Evolutionary conservation across 2,797 vertebrate genomes (phyloP), one percentile per base, ranked within the genome.

Genomic region (Takifugu rubripes): DNA sequence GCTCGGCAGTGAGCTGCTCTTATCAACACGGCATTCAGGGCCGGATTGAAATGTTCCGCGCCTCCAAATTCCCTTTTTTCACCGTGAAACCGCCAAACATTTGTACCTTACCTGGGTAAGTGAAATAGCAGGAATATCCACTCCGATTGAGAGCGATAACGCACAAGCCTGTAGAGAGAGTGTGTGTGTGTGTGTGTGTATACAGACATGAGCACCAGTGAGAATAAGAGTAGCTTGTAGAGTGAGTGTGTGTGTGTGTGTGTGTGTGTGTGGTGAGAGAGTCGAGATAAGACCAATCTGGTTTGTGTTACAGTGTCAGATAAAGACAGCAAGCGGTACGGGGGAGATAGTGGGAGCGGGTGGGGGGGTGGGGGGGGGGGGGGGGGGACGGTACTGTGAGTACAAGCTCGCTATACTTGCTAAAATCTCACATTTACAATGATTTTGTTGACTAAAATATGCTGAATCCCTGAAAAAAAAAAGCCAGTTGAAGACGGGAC

Each of bases 91-190:
- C 17, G 26, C 58, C 55, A 40, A 66, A 57, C 73, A 64, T 66
- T 36, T 58, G 60, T 31, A 61, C 64, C 56, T 72, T 50, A 78
- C 79, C 68, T 64, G 76, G 77, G 72, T 78, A 80, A 85, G 84
- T 83, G 83, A 84, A 84, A 86, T 60, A 68, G 78, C 79, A 77
- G 82, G 76, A 74, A 72, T 55, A 78, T 79, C 81, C 75, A 75
- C 79, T 79, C 79, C 73, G 79, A 84, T 83, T 16, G 54, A 59
- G 66, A 42, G 53, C 17, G 82, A 84, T 81, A 85, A 71, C 46
- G 59, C 56, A 70, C 44, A 53, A 61, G 70, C 64, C 51, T 21
- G 56, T 47, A 55, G 51, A 26, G 60, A n/a, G n/a, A n/a, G 55
- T 72, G 55, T 59, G 68, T 69, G 59, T 40, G 67, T 40, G 44